phyloP scores from a whole-genome alignment of 2,113 vertebrate genomes.

The Ciconia boyciana region DNA sequence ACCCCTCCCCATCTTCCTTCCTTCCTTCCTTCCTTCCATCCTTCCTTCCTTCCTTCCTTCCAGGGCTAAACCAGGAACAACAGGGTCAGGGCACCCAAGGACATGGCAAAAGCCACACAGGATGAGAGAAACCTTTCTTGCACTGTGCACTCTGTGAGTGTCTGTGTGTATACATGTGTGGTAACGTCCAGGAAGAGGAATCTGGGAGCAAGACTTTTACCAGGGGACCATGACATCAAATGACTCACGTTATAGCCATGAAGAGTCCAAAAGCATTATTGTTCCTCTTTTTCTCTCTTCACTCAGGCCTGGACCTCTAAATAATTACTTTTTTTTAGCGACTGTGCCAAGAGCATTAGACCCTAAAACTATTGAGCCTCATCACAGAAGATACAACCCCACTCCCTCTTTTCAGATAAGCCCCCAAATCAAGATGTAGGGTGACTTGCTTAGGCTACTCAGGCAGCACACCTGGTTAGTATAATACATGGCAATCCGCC shows the following conservation, averaged over 20 bases:
- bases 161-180: not conserved
- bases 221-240: not conserved
- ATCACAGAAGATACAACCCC: not conserved
- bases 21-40: too few species aligned
- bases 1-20: not conserved
- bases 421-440: not conserved
- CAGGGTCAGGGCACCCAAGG: not conserved
- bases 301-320: not conserved
- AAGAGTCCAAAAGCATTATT: not conserved
- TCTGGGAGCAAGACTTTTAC: not conserved
- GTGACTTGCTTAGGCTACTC: not conserved
- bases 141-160: not conserved
- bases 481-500: not conserved
- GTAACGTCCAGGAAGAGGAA: not conserved
- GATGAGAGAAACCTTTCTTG: not conserved
- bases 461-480: not conserved
- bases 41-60: too few species aligned
- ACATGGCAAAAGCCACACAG: not conserved
- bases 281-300: not conserved
- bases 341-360: not conserved
- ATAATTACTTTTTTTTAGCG: not conserved
- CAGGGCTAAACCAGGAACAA: not conserved
- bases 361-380: not conserved
- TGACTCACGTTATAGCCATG: not conserved
- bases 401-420: not conserved